phyloP scores from a whole-genome alignment of 53 echinoderm and acorn worm genomes.

The Crossaster papposus region DNA sequence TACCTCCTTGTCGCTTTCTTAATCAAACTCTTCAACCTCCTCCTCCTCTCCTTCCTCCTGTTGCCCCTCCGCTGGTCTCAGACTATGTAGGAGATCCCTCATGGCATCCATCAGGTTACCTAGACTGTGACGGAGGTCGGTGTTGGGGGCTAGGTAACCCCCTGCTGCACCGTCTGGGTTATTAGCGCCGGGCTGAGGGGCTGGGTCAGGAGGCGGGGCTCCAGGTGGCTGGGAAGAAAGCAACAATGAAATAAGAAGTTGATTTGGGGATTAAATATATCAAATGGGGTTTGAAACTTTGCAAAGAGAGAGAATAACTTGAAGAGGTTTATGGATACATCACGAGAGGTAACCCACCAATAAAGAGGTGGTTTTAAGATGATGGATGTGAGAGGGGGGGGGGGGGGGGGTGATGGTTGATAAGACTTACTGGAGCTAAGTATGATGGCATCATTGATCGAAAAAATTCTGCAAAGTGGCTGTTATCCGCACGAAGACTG shows the following conservation, averaged over 20 bases:
- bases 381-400: not conserved
- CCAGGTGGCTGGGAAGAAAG: conserved; percentile 69
- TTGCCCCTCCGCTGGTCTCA: conserved; percentile 61
- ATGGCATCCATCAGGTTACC: conserved; percentile 91
- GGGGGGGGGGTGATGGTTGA: not conserved
- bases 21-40: conserved; percentile 72
- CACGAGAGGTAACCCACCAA: too few relatives aligned
- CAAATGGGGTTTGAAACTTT: not conserved
- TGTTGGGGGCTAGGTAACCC: conserved; percentile 82
- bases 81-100: conserved; percentile 82
- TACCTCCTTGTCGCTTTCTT: not conserved
- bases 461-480: conserved; percentile 79
- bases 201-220: conserved; percentile 22
- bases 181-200: not conserved
- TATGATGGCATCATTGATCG: conserved; percentile 88
- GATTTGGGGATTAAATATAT: not conserved
- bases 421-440: conserved; percentile 78
- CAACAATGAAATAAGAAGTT: not conserved
- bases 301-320: not conserved
- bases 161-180: conserved; percentile 71
- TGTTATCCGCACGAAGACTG: conserved; percentile 35
- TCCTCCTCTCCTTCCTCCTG: conserved; percentile 64
- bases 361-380: not conserved
- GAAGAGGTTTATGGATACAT: not conserved
- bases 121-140: conserved; percentile 82